Conservation (phyloP, 2,888 invertebrate genomes). For the Philaethria dido region DNA sequence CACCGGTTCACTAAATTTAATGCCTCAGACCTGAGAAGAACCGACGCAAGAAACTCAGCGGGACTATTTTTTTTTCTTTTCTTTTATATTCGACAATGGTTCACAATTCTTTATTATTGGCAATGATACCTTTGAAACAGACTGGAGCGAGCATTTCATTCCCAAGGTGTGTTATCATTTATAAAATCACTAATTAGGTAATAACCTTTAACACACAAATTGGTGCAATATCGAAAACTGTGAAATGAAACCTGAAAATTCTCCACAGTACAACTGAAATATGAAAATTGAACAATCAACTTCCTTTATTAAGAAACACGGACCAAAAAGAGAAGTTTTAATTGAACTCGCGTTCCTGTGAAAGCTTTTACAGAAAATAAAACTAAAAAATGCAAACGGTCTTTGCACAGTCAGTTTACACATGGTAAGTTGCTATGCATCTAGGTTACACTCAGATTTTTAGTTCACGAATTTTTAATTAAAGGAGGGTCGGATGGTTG, state of each 20-base stretch:
- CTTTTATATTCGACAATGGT: too few species aligned
- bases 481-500: background rate
- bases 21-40: too few species aligned
- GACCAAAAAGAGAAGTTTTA: slow-evolving; percentile 59
- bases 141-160: too few species aligned
- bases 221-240: background rate
- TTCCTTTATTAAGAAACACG: slow-evolving; percentile 54
- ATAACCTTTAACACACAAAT: too few species aligned
- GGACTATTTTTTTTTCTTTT: too few species aligned
- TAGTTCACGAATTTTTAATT: slow-evolving; percentile 19
- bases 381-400: slow-evolving; percentile 57
- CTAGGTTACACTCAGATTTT: slow-evolving; percentile 9
- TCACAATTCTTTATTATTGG: too few species aligned
- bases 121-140: too few species aligned
- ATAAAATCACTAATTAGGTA: too few species aligned
- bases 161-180: too few species aligned
- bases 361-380: slow-evolving; percentile 71
- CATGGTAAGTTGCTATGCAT: slow-evolving; percentile 46
- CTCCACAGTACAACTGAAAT: slow-evolving; percentile 31
- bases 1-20: too few species aligned
- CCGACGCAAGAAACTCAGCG: too few species aligned
- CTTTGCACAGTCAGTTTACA: slow-evolving; percentile 62
- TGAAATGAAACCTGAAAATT: background rate
- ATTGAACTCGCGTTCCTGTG: slow-evolving; percentile 65
- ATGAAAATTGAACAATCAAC: slow-evolving; percentile 53